Conservation (phyloP, 1,140 invertebrate genomes). For the Nephila pilipes region DNA sequence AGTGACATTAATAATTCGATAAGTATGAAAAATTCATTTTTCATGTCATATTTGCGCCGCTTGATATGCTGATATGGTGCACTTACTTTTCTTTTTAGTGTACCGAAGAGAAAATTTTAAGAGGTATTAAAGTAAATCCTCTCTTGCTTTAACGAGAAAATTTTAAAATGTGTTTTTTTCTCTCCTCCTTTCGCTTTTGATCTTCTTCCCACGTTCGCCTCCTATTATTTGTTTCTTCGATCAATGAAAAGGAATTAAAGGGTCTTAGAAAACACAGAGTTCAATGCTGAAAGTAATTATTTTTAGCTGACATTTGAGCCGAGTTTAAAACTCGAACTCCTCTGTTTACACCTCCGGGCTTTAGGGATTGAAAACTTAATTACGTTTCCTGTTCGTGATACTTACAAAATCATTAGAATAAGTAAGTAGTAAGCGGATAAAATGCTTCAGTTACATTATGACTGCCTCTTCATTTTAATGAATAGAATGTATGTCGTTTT, state of each 20-base stretch:
- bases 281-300: neutral
- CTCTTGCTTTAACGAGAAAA: neutral
- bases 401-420: neutral
- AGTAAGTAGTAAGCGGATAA: neutral
- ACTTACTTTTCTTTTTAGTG: neutral
- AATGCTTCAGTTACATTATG: neutral
- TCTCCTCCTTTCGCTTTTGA: neutral
- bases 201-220: neutral
- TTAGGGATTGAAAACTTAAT: constrained; percentile 25
- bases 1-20: too few species aligned
- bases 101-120: neutral
- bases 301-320: constrained; percentile 28
- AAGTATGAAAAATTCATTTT: too few species aligned
- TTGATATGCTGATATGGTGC: too few species aligned
- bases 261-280: neutral
- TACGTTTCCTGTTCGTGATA: neutral
- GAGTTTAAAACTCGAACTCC: neutral
- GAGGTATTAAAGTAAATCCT: neutral
- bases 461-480: neutral
- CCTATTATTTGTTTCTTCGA: neutral
- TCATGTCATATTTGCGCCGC: too few species aligned
- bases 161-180: neutral
- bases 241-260: neutral
- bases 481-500: too few species aligned
- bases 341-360: neutral